These are phyloP conservation scores for Micronycteris hirsuta DNA, from an alignment of 2,113 vertebrate genomes.

Conservation along the genomic window DNA sequence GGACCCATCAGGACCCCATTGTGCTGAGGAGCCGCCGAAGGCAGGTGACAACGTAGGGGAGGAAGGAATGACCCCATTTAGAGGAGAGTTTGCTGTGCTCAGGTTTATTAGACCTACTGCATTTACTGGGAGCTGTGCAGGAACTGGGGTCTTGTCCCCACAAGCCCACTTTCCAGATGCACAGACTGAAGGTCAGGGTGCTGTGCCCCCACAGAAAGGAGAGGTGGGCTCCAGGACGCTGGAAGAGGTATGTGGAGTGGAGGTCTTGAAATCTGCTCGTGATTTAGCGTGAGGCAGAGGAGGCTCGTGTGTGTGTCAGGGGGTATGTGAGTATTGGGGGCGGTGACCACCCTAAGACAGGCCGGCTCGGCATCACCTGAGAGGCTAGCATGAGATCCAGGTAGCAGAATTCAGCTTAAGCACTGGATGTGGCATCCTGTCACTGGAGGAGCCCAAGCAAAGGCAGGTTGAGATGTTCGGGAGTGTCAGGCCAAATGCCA, in stretches of 20 bases:
- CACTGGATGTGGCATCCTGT: too few relatives aligned
- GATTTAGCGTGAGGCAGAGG: background rate
- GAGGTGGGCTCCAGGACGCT: background rate
- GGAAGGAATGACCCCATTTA: too few relatives aligned
- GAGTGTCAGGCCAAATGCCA: background rate
- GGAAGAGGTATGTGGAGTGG: rapidly evolving
- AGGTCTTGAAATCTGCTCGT: background rate
- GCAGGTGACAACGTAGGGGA: background rate
- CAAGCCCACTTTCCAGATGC: background rate
- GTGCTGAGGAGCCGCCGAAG: background rate
- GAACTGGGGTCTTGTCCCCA: rapidly evolving
- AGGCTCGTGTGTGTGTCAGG: background rate
- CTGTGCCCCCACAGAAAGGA: too few relatives aligned
- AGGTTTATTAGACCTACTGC: background rate
- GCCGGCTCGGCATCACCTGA: background rate
- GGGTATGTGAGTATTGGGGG: too few relatives aligned
- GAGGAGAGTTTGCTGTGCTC: rapidly evolving
- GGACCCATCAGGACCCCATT: background rate
- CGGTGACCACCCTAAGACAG: background rate
- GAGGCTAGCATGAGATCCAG: background rate
- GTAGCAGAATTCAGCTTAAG: too few relatives aligned
- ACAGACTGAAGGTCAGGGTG: background rate
- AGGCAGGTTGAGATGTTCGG: background rate
- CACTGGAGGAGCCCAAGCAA: too few relatives aligned
- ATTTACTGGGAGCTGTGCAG: background rate